Conservation (phyloP, 2,113 vertebrate genomes). For the Bufo bufo region DNA sequence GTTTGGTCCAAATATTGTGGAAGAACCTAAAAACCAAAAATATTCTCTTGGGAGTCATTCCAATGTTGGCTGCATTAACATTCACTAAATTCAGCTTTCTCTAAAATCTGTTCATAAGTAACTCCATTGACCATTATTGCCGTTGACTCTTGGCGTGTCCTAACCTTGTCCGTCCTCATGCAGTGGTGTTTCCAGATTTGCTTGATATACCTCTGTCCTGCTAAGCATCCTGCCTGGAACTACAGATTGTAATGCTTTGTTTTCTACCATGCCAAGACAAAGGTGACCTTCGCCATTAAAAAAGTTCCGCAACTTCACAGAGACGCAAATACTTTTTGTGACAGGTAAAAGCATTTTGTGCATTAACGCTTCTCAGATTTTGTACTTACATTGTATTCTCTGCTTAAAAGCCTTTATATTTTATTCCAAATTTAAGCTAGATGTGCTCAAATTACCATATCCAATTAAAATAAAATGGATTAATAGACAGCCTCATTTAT, state of each 20-base stretch:
- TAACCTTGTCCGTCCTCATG: too few relatives aligned
- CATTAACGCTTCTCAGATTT: constrained; percentile 8
- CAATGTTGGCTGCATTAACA: neutral
- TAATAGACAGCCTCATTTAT: constrained; percentile 23
- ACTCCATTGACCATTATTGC: too few relatives aligned
- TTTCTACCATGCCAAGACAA: neutral
- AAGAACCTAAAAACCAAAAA: neutral
- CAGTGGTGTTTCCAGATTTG: too few relatives aligned
- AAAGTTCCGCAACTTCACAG: neutral
- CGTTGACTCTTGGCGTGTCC: too few relatives aligned
- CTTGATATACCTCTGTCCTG: neutral
- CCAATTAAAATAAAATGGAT: constrained; percentile 40
- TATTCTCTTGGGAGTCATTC: neutral
- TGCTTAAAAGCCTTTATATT: constrained; percentile 25
- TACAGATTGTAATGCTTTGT: too few relatives aligned
- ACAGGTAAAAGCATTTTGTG: constrained; percentile 1
- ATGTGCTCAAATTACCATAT: constrained; percentile 41
- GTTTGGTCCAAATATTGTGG: neutral
- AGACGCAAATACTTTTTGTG: constrained; percentile 16
- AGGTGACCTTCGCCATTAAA: neutral
- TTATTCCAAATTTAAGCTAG: constrained; percentile 25
- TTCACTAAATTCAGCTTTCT: neutral
- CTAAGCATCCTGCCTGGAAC: neutral
- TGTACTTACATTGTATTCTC: constrained; percentile 7
- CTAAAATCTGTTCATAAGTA: too few relatives aligned